These are phyloP conservation scores for Kobus ellipsiprymnus DNA, from an alignment of 2,113 vertebrate genomes.

Conservation along the genomic window DNA sequence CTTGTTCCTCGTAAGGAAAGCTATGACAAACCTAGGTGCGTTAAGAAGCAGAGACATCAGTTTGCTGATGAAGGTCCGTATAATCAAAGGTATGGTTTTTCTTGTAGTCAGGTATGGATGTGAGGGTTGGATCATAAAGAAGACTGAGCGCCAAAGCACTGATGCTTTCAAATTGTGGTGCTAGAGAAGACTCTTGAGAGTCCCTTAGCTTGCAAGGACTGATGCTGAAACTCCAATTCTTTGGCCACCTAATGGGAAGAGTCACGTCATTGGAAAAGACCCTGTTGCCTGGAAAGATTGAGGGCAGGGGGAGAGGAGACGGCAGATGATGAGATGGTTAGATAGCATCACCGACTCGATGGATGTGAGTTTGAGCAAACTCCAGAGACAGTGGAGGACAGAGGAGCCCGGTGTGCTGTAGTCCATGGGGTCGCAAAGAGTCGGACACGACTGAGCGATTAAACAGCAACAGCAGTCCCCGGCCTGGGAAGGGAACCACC, in stretches of 20 bases:
- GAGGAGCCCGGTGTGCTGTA: neutral
- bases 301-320: neutral
- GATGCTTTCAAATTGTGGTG: neutral
- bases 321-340: neutral
- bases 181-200: neutral
- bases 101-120: neutral
- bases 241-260: neutral
- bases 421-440: neutral
- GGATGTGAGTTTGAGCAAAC: neutral
- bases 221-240: neutral
- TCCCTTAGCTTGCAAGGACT: neutral
- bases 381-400: neutral
- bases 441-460: fast-evolving
- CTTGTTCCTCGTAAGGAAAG: neutral
- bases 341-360: neutral
- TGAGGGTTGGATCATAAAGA: neutral
- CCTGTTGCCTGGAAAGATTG: neutral
- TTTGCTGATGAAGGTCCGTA: neutral
- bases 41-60: neutral
- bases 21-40: neutral
- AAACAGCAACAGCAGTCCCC: neutral
- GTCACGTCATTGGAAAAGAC: neutral
- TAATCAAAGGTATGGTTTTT: neutral
- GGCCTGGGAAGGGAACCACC: neutral
- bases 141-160: neutral